Conservation (phyloP, 1,140 invertebrate species). For the Tetragnatha versicolor region DNA sequence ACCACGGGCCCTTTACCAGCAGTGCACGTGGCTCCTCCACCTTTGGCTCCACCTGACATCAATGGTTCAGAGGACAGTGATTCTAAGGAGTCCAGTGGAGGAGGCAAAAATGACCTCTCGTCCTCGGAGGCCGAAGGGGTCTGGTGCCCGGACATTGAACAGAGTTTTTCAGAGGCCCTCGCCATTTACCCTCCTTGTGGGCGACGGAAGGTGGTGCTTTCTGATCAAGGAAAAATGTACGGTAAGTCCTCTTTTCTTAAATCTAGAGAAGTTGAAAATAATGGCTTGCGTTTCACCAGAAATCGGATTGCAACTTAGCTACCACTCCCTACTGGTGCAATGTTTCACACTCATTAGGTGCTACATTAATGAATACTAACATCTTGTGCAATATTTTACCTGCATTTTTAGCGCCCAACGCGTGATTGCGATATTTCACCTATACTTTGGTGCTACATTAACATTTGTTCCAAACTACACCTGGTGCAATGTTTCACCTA, state of each 20-base stretch:
- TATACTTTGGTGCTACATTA: no score
- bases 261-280: background rate
- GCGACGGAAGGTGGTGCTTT: slow-evolving; percentile 97
- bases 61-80: slow-evolving; percentile 63
- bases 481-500: no score
- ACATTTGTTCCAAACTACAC: no score
- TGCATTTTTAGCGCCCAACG: no score
- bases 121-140: slow-evolving; percentile 98
- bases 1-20: slow-evolving; percentile 67
- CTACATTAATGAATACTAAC: no score
- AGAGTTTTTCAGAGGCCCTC: slow-evolving; percentile 99
- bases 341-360: no score
- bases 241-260: slow-evolving; percentile 74
- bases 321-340: no score
- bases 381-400: no score
- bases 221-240: slow-evolving; percentile 99
- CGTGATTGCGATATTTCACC: no score
- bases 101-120: slow-evolving; percentile 71
- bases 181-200: slow-evolving; percentile 99
- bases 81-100: slow-evolving; percentile 56
- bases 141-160: slow-evolving; percentile 99
- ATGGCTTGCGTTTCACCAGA: background rate
- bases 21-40: slow-evolving; percentile 28
- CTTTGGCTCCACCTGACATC: slow-evolving; percentile 64
- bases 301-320: background rate